These are phyloP conservation scores for Carettochelys insculpta DNA, from an alignment of 2,113 vertebrate genomes.

Conservation along the genomic window DNA sequence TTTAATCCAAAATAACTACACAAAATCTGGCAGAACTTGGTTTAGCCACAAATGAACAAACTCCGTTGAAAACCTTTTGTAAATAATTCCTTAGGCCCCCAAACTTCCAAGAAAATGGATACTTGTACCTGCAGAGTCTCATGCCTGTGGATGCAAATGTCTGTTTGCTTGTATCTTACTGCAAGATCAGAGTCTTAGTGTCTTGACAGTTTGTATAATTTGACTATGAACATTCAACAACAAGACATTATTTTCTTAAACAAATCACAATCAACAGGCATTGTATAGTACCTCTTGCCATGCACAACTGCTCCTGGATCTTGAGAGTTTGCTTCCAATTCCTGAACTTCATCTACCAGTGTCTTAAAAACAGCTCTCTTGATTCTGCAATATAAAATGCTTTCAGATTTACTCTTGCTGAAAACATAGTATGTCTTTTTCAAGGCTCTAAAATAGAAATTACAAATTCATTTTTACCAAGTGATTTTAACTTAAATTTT, in stretches of 20 bases:
- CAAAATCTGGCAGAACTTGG: not conserved
- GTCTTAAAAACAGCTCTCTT: constrained; percentile 95
- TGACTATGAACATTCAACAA: not conserved
- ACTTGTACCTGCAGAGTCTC: not conserved
- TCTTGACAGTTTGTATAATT: not conserved
- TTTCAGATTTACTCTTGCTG: constrained; percentile 27
- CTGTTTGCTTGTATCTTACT: not conserved
- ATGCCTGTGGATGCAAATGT: not conserved
- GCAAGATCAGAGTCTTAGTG: not conserved
- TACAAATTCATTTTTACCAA: not conserved
- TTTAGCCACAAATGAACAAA: not conserved
- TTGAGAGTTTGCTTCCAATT: constrained; percentile 94
- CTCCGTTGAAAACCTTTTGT: not conserved
- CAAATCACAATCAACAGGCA: accelerated
- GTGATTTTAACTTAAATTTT: not conserved
- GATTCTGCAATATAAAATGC: constrained; percentile 77
- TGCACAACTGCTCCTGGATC: constrained; percentile 95
- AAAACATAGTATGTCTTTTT: not conserved
- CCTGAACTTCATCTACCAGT: constrained; percentile 97
- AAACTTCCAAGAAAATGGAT: not conserved
- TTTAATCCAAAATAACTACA: not conserved
- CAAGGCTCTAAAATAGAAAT: not conserved
- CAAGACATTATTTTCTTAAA: not conserved
- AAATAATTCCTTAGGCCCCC: not conserved
- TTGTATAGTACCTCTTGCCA: constrained; percentile 89